Conservation (phyloP, 23 tunicate genomes). For the Styela plicata region DNA sequence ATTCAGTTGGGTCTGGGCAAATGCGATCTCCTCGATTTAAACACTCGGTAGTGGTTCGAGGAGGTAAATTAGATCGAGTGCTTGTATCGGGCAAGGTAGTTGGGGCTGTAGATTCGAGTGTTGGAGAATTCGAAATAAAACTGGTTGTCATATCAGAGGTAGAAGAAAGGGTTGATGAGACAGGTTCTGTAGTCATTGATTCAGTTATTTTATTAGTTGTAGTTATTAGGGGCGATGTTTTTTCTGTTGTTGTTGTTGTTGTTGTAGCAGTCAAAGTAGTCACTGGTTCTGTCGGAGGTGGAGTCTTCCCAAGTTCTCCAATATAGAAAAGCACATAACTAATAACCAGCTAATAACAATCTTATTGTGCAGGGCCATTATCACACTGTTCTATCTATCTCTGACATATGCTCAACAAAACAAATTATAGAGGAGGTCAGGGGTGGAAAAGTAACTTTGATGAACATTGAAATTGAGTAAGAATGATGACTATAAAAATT, state of each 20-base stretch:
- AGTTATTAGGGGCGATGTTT: background rate
- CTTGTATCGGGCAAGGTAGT: background rate
- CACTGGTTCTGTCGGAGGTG: constrained; percentile 8
- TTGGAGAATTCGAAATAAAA: background rate
- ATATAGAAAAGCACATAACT: background rate
- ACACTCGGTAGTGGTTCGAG: background rate
- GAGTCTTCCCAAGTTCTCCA: constrained; percentile 8
- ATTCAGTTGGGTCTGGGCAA: background rate
- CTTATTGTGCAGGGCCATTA: too few species aligned
- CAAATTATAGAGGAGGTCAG: too few species aligned
- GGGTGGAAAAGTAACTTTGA: too few species aligned
- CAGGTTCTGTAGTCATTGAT: background rate
- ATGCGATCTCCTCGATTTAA: background rate
- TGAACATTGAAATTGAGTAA: too few species aligned
- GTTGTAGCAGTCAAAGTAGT: background rate
- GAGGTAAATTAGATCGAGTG: background rate
- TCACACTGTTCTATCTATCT: too few species aligned
- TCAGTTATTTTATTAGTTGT: constrained; percentile 1
- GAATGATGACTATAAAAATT: too few species aligned
- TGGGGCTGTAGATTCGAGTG: background rate
- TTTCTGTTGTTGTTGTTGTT: background rate
- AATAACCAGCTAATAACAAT: background rate
- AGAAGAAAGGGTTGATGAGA: background rate
- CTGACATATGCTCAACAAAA: too few species aligned
- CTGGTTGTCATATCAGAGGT: too few species aligned